phyloP scores from a whole-genome alignment of 2,888 invertebrate species.

The Metallyticus violacea region DNA sequence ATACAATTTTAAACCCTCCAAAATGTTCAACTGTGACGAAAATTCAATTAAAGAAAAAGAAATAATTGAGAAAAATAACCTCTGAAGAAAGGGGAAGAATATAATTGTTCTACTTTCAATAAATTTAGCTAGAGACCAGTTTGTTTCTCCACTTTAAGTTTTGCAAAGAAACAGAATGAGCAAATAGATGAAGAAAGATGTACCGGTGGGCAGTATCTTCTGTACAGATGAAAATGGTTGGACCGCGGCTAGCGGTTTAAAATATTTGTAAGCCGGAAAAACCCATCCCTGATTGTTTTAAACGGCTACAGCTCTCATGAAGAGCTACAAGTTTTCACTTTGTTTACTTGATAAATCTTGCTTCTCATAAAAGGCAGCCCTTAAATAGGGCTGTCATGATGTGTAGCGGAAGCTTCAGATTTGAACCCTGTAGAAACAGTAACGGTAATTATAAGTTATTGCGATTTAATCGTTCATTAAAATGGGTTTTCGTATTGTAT shows the following conservation, averaged over 20 bases:
- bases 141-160: background rate
- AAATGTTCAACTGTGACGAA: background rate
- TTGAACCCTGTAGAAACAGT: too few species aligned
- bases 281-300: too few species aligned
- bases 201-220: background rate
- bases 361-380: conserved; percentile 37
- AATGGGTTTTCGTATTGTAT: too few species aligned
- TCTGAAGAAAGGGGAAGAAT: background rate
- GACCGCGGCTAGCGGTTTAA: background rate
- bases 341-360: conserved; percentile 36
- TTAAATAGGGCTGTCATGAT: conserved; percentile 12
- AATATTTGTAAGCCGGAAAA: background rate
- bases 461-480: too few species aligned
- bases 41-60: background rate
- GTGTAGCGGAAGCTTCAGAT: too few species aligned
- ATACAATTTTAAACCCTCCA: too few species aligned
- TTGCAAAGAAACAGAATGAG: too few species aligned
- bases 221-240: background rate
- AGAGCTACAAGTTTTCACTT: too few species aligned
- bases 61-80: background rate
- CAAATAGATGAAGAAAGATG: too few species aligned
- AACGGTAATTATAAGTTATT: too few species aligned
- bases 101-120: background rate
- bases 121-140: background rate
- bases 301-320: too few species aligned